A percentile compares a stretch with the other conserved stretches of the same genome.
Conservation (phyloP, 2,888 invertebrate genomes). For the Tribolium freemani region DNA sequence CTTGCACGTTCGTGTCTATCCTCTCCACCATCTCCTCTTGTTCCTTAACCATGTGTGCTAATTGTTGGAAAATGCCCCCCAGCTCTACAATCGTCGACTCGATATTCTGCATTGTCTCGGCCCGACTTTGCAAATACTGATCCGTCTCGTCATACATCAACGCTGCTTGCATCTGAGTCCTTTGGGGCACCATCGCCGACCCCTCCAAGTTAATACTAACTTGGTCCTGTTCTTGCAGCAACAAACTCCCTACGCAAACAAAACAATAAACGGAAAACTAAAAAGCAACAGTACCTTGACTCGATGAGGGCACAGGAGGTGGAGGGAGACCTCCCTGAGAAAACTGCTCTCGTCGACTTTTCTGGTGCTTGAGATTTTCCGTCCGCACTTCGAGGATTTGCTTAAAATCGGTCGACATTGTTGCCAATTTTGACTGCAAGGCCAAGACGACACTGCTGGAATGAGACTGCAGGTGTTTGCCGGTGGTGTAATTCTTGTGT, state of each 20-base stretch:
- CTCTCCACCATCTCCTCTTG: conserved; percentile 98
- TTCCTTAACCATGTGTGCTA: conserved; percentile 97
- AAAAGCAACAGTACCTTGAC: conserved; percentile 62
- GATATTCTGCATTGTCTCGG: conserved; percentile 99
- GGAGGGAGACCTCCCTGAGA: conserved; percentile 79
- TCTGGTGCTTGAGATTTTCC: conserved; percentile 97
- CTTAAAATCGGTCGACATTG: conserved; percentile 98
- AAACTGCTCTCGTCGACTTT: conserved; percentile 92
- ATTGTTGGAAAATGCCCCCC: conserved; percentile 97
- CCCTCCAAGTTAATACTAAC: conserved; percentile 89
- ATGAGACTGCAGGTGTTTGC: conserved; percentile 89
- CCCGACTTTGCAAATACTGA: conserved; percentile 91
- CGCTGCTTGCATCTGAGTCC: conserved; percentile 75
- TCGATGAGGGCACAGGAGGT: conserved; percentile 71
- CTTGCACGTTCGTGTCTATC: conserved; percentile 97
- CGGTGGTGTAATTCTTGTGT: conserved; percentile 74
- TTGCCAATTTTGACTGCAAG: conserved; percentile 93
- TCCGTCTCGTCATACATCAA: conserved; percentile 89
- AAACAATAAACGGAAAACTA: too few relatives aligned
- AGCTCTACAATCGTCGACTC: conserved; percentile 99
- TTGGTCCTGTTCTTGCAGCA: conserved; percentile 75
- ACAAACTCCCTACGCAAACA: conserved; percentile 60
- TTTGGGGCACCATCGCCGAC: conserved; percentile 67
- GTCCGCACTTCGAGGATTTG: conserved; percentile 97
- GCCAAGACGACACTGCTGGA: conserved; percentile 94